Evolutionary conservation across 2,797 vertebrate species (phyloP).

Genomic region (Scomberomorus guttatus): DNA sequence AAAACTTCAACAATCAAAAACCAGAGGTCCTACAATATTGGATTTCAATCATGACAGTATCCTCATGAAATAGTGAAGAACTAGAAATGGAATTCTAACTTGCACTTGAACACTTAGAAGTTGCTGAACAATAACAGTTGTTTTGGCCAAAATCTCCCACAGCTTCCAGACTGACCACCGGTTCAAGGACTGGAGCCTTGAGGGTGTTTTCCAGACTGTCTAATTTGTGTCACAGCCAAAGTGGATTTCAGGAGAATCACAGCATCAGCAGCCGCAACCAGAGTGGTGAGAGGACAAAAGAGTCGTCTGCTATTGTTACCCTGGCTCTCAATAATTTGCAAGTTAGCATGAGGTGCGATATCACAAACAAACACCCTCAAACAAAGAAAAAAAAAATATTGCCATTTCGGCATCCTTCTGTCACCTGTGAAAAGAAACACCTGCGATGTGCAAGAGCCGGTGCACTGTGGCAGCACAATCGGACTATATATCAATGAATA

Average conservation of each 20-base stretch:
- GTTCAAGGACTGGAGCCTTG: constrained; percentile 55
- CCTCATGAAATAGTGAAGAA: not conserved
- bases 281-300: constrained; percentile 79
- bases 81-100: not conserved
- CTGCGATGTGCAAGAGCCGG: constrained; percentile 36
- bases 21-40: not conserved
- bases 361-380: constrained; percentile 75
- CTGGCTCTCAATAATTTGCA: constrained; percentile 81
- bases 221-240: constrained; percentile 73
- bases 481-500: constrained; percentile 39
- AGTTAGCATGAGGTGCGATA: constrained; percentile 83
- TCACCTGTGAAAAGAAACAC: constrained; percentile 78
- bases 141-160: constrained; percentile 63
- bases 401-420: constrained; percentile 77
- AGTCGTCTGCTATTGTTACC: constrained; percentile 79
- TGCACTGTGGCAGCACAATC: constrained; percentile 13
- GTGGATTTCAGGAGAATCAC: constrained; percentile 70
- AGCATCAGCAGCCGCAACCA: constrained; percentile 71
- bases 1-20: constrained; percentile 7
- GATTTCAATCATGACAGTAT: not conserved
- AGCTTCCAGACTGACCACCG: constrained; percentile 64
- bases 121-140: constrained; percentile 45
- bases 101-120: constrained; percentile 36
- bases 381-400: constrained; percentile 51
- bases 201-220: constrained; percentile 70